Conservation (phyloP, 2,113 vertebrate species). For the Aviceda subcristata region DNA sequence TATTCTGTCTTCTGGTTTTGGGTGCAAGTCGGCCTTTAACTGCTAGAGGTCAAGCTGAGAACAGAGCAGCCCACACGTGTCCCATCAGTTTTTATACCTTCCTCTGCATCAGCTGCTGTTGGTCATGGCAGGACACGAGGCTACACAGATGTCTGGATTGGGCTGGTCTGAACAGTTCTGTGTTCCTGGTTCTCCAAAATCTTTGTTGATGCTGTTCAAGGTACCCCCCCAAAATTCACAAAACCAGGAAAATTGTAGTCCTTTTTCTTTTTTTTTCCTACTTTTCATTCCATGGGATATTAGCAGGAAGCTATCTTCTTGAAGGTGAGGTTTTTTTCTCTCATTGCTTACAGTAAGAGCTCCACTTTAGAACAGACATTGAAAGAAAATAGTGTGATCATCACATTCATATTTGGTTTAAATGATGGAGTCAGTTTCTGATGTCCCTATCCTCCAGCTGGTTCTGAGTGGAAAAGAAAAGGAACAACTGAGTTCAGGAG, state of each 20-base stretch:
- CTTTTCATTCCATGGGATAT: neutral
- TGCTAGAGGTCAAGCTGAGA: neutral
- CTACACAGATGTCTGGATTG: neutral
- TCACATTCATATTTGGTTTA: neutral
- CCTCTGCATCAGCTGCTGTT: neutral
- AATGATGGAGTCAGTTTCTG: neutral
- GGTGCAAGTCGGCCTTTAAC: neutral
- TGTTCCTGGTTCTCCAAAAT: neutral
- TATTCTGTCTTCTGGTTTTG: neutral
- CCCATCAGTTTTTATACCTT: neutral
- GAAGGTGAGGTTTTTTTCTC: neutral
- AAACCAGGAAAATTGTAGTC: neutral
- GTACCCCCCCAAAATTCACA: neutral
- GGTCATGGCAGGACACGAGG: neutral
- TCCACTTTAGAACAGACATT: neutral
- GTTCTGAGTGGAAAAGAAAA: neutral
- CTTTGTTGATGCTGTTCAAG: neutral
- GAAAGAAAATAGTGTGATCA: constrained; percentile 14
- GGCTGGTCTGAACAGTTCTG: neutral
- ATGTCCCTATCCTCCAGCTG: neutral
- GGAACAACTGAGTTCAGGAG: neutral
- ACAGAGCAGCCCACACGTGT: neutral
- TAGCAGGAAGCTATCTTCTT: neutral
- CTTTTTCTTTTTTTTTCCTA: neutral
- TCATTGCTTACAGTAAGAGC: neutral